These are phyloP conservation scores for Plestiodon gilberti DNA, from an alignment of 2,113 vertebrate species.

Conservation along the genomic window DNA sequence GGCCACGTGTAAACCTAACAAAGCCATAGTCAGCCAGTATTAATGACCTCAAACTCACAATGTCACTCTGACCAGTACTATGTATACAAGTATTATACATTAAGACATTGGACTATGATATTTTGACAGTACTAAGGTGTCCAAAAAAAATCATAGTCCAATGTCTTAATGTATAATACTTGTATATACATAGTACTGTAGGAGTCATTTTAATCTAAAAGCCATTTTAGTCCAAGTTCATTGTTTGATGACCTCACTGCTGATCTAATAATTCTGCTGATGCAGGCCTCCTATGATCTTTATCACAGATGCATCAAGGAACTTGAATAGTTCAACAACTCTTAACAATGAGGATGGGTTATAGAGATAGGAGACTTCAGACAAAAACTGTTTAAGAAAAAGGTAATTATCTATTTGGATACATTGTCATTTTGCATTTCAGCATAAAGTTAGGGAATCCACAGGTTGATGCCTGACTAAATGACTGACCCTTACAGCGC, in stretches of 20 bases:
- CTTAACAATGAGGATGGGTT: slow-evolving; percentile 10
- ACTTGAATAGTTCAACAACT: not conserved
- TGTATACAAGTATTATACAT: not conserved
- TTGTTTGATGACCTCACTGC: slow-evolving; percentile 26
- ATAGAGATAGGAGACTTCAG: slow-evolving; percentile 3
- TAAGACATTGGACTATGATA: not conserved
- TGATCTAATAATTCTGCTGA: slow-evolving; percentile 26
- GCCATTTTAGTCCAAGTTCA: not conserved
- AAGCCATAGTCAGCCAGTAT: too few relatives aligned
- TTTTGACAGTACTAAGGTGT: too few relatives aligned
- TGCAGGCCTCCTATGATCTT: slow-evolving; percentile 8
- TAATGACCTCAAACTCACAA: too few relatives aligned
- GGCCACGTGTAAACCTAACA: too few relatives aligned
- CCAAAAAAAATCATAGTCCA: too few relatives aligned
- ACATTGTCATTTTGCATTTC: not conserved
- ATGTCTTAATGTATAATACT: too few relatives aligned
- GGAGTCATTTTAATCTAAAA: not conserved
- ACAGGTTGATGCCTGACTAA: not conserved
- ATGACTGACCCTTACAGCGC: not conserved
- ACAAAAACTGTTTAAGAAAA: slow-evolving; percentile 2
- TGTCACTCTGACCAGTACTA: not conserved
- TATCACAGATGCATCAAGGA: not conserved
- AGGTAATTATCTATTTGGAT: not conserved
- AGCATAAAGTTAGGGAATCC: not conserved
- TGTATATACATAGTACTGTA: too few relatives aligned